phyloP scores from a whole-genome alignment of 1,140 invertebrate genomes.

The Thrips palmi region DNA sequence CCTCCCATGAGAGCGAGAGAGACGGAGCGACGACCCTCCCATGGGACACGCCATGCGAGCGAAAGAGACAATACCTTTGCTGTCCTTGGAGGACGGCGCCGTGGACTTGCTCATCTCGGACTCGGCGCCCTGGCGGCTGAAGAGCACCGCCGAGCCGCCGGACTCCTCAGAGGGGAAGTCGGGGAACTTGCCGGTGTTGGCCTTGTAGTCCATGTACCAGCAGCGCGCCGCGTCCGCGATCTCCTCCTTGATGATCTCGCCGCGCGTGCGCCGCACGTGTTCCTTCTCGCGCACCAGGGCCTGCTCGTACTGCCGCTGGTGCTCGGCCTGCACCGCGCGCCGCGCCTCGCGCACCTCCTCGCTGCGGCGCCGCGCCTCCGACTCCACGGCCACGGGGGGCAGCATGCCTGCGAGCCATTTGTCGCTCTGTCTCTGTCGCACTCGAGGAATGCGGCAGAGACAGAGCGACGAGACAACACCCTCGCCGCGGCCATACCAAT shows the following conservation, averaged over 20 bases:
- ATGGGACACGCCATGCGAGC: too few relatives aligned
- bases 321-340: conserved; percentile 36
- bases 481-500: conserved; percentile 35
- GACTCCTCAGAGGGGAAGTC: conserved; percentile 79
- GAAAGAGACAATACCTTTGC: too few relatives aligned
- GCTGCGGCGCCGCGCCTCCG: conserved; percentile 19
- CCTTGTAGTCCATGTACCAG: conserved; percentile 64
- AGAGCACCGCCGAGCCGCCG: conserved; percentile 66
- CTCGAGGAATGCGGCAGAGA: not conserved
- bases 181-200: conserved; percentile 70
- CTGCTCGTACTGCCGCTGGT: conserved; percentile 37
- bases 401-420: conserved; percentile 28
- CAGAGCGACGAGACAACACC: conserved; percentile 1
- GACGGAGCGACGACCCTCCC: too few relatives aligned
- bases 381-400: conserved; percentile 21
- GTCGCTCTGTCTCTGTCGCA: not conserved
- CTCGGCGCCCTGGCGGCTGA: conserved; percentile 44
- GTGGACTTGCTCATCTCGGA: conserved; percentile 54
- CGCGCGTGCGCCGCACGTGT: conserved; percentile 18
- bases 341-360: conserved; percentile 34
- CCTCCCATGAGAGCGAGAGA: too few relatives aligned
- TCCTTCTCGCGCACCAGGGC: conserved; percentile 34
- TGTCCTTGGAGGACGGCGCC: conserved; percentile 53
- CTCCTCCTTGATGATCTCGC: conserved; percentile 52
- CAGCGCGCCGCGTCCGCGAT: conserved; percentile 66